These are phyloP conservation scores for Sphecodes monilicornis DNA, from an alignment of 2,888 invertebrate genomes.

Conservation along the genomic window DNA sequence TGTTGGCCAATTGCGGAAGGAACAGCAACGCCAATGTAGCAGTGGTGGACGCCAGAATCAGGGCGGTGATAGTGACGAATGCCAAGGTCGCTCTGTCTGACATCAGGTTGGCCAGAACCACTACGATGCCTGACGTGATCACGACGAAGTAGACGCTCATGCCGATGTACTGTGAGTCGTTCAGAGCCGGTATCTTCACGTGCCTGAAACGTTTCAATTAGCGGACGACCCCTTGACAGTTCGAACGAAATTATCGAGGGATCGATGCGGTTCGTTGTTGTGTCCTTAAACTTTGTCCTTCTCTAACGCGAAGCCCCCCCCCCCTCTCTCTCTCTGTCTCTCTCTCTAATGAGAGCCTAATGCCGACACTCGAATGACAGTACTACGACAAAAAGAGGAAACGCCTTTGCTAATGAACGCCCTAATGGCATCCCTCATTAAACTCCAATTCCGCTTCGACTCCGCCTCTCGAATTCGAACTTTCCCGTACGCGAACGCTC, in stretches of 20 bases:
- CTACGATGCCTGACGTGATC: constrained; percentile 94
- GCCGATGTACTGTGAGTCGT: constrained; percentile 97
- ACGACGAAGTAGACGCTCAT: constrained; percentile 97
- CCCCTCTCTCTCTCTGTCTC: background rate
- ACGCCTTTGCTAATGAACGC: constrained; percentile 50
- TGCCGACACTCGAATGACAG: constrained; percentile 22
- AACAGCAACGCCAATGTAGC: constrained; percentile 94
- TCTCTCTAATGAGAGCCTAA: background rate
- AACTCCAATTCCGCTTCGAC: constrained; percentile 39
- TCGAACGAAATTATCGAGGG: background rate
- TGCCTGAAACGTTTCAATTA: constrained; percentile 85
- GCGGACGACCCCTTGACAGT: background rate
- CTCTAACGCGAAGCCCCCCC: background rate
- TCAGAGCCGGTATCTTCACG: constrained; percentile 95
- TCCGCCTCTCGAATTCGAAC: constrained; percentile 26
- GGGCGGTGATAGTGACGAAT: constrained; percentile 92
- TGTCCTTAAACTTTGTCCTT: constrained; percentile 12
- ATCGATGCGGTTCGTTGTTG: constrained; percentile 12
- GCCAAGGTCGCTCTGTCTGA: constrained; percentile 92
- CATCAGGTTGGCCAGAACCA: constrained; percentile 94
- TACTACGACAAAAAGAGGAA: constrained; percentile 24
- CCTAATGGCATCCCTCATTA: constrained; percentile 52
- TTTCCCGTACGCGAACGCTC: constrained; percentile 13
- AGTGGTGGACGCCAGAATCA: constrained; percentile 94
- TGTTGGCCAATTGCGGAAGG: constrained; percentile 93